Evolutionary conservation across 2,797 vertebrate genomes (phyloP).

Genomic region (Epinephelus malabaricus): DNA sequence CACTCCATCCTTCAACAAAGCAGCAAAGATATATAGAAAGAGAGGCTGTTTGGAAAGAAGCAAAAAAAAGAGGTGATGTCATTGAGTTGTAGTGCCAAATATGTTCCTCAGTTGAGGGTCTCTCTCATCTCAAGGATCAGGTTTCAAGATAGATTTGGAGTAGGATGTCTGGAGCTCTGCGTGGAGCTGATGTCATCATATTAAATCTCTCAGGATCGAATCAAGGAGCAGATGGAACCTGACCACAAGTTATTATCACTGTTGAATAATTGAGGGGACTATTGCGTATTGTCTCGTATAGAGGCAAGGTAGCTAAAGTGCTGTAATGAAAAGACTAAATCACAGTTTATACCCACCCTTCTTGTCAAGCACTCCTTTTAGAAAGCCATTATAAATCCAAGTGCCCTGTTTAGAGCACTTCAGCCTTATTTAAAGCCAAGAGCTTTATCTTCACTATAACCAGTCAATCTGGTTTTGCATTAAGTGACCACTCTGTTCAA

Average conservation of each 20-base stretch:
- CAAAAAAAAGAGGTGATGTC: slow-evolving; percentile 69
- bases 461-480: slow-evolving; percentile 25
- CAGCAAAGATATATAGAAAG: slow-evolving; percentile 26
- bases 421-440: slow-evolving; percentile 35
- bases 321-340: slow-evolving; percentile 52
- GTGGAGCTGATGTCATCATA: slow-evolving; percentile 69
- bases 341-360: slow-evolving; percentile 13
- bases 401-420: slow-evolving; percentile 43
- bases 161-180: slow-evolving; percentile 50
- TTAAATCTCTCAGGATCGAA: slow-evolving; percentile 56
- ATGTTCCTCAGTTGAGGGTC: slow-evolving; percentile 70
- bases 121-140: slow-evolving; percentile 70
- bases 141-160: slow-evolving; percentile 74
- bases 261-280: slow-evolving; percentile 71
- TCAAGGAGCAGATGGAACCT: slow-evolving; percentile 68
- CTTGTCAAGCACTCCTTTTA: slow-evolving; percentile 36
- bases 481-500: slow-evolving; percentile 31
- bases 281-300: slow-evolving; percentile 33
- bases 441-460: slow-evolving; percentile 38
- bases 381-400: slow-evolving; percentile 41
- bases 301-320: slow-evolving; percentile 38
- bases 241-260: slow-evolving; percentile 55
- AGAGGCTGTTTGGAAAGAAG: slow-evolving; percentile 38
- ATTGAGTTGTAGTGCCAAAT: slow-evolving; percentile 72
- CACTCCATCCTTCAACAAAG: not conserved